phyloP scores from a whole-genome alignment of 2,888 invertebrate genomes.

The Hemithea aestivaria region DNA sequence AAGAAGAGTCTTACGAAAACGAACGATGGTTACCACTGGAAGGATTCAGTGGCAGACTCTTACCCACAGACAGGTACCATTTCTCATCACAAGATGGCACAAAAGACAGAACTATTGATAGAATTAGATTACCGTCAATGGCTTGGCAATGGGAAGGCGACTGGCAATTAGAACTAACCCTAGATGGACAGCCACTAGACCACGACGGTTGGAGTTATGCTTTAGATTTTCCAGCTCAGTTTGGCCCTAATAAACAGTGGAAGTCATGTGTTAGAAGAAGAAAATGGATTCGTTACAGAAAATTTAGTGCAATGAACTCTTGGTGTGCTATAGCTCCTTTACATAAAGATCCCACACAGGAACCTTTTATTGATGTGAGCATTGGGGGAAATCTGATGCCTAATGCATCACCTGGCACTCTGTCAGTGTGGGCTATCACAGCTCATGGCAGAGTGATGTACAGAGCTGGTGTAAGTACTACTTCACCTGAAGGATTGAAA shows the following conservation, averaged over 20 bases:
- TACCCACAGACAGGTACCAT: slow-evolving; percentile 92
- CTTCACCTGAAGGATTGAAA: slow-evolving; percentile 91
- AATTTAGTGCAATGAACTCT: slow-evolving; percentile 93
- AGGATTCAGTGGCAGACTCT: slow-evolving; percentile 89
- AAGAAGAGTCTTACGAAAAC: slow-evolving; percentile 95
- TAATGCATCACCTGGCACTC: slow-evolving; percentile 85
- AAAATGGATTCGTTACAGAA: slow-evolving; percentile 92
- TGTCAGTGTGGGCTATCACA: slow-evolving; percentile 95
- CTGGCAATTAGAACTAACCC: slow-evolving; percentile 91
- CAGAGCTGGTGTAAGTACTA: slow-evolving; percentile 87
- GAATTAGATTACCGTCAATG: slow-evolving; percentile 92
- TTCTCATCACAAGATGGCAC: slow-evolving; percentile 93
- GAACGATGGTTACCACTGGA: slow-evolving; percentile 96
- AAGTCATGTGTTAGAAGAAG: slow-evolving; percentile 93
- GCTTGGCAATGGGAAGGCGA: slow-evolving; percentile 98
- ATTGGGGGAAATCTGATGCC: slow-evolving; percentile 92
- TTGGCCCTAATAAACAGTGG: slow-evolving; percentile 90
- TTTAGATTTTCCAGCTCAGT: slow-evolving; percentile 92
- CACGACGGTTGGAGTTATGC: slow-evolving; percentile 97
- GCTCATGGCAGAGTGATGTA: slow-evolving; percentile 94
- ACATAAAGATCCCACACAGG: slow-evolving; percentile 93
- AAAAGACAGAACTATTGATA: slow-evolving; percentile 86
- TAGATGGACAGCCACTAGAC: slow-evolving; percentile 92
- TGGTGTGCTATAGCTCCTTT: slow-evolving; percentile 95
- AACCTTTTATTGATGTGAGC: slow-evolving; percentile 94